Evolutionary conservation across 23 tunicate species (phyloP).

Genomic region (Phallusia fumigata): DNA sequence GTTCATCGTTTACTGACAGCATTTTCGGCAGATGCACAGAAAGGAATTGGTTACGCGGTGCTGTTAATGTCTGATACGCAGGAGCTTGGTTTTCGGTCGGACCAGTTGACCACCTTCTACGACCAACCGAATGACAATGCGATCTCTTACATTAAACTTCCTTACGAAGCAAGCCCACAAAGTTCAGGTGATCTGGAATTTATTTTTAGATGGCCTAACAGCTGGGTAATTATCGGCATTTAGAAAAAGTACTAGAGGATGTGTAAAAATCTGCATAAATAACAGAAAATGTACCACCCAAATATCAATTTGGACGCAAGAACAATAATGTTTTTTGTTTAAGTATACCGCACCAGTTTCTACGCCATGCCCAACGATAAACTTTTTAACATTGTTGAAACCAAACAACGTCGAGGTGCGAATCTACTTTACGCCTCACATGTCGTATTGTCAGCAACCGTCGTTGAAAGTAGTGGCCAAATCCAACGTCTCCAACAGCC

Average conservation of each 20-base stretch:
- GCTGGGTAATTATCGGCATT: no score
- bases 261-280: no score
- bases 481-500: neutral
- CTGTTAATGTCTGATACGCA: neutral
- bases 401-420: neutral
- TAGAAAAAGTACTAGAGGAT: no score
- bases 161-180: neutral
- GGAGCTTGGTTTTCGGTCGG: slow-evolving; percentile 25
- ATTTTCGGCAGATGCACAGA: neutral
- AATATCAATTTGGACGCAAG: no score
- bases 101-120: slow-evolving; percentile 18
- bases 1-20: neutral
- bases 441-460: slow-evolving; percentile 11
- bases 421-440: neutral
- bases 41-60: slow-evolving; percentile 17
- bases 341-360: neutral
- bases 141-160: slow-evolving; percentile 24
- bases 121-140: neutral
- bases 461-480: neutral
- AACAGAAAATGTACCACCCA: no score
- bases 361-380: slow-evolving; percentile 7
- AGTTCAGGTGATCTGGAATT: neutral
- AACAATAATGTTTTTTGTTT: neutral
- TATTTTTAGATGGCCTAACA: no score
- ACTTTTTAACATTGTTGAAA: neutral